phyloP scores from a whole-genome alignment of 1,140 invertebrate species.

The Elymnias hypermnestra region DNA sequence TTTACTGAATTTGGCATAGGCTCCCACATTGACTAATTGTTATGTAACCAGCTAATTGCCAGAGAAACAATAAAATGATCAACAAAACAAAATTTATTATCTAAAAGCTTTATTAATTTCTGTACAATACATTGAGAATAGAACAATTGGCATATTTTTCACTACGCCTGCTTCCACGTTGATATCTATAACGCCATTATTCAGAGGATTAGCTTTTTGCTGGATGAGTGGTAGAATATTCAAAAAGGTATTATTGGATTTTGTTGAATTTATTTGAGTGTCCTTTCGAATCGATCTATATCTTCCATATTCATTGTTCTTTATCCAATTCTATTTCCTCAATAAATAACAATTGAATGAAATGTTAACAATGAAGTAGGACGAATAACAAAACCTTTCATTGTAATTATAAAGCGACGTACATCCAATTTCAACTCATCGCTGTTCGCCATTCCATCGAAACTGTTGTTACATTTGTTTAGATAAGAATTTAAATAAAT shows the following conservation, averaged over 20 bases:
- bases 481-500: too few relatives aligned
- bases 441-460: too few relatives aligned
- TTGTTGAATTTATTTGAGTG: conserved; percentile 44
- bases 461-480: too few relatives aligned
- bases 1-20: conserved; percentile 5
- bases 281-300: conserved; percentile 35
- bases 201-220: conserved; percentile 71
- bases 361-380: neutral
- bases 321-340: conserved; percentile 16
- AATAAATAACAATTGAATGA: conserved; percentile 7
- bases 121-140: conserved; percentile 14
- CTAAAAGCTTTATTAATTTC: conserved; percentile 22
- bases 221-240: conserved; percentile 67
- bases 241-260: conserved; percentile 71
- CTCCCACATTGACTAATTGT: neutral
- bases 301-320: conserved; percentile 28
- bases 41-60: conserved; percentile 12
- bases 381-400: neutral
- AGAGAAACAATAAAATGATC: conserved; percentile 10
- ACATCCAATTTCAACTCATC: too few relatives aligned
- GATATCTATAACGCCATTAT: conserved; percentile 73
- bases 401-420: too few relatives aligned
- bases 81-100: conserved; percentile 20
- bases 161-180: conserved; percentile 54
- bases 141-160: conserved; percentile 65